Evolutionary conservation across 1,140 invertebrate genomes (phyloP).

Genomic region (Musca domestica): DNA sequence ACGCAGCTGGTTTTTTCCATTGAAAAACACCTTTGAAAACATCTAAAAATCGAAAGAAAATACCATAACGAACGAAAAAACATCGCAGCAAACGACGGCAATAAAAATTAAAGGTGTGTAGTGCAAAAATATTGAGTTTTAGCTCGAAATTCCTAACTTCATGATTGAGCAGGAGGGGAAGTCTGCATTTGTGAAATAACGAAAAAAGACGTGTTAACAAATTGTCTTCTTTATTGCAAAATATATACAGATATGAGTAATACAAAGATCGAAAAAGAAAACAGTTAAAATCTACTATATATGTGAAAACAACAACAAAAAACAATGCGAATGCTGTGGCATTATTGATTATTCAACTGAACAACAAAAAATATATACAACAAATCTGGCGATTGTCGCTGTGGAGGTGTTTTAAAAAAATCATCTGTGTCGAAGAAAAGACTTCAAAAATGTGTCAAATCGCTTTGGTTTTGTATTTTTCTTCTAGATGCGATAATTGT

Average conservation of each 20-base stretch:
- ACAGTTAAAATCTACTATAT: neutral
- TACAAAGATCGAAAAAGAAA: neutral
- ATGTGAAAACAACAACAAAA: too few species aligned
- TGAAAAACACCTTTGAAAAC: neutral
- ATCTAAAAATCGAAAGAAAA: too few species aligned
- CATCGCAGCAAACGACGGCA: neutral
- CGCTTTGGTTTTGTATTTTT: too few species aligned
- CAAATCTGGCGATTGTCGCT: neutral
- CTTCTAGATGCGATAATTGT: too few species aligned
- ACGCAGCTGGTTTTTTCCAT: slow-evolving; percentile 12
- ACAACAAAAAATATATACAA: neutral
- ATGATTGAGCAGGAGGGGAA: neutral
- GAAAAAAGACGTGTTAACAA: neutral
- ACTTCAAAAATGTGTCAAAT: neutral
- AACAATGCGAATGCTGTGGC: too few species aligned
- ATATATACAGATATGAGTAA: slow-evolving; percentile 9
- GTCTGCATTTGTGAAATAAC: neutral
- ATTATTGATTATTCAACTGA: slow-evolving; percentile 20
- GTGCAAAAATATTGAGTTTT: too few species aligned
- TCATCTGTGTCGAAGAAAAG: neutral
- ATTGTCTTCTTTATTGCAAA: slow-evolving; percentile 4
- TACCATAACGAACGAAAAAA: too few species aligned
- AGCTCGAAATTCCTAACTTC: too few species aligned
- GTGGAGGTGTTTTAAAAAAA: neutral
- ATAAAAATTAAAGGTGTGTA: slow-evolving; percentile 14